Base-by-base conservation (phyloP, 2,888 invertebrate genomes). In the Leptinotarsa juncta region DNA sequence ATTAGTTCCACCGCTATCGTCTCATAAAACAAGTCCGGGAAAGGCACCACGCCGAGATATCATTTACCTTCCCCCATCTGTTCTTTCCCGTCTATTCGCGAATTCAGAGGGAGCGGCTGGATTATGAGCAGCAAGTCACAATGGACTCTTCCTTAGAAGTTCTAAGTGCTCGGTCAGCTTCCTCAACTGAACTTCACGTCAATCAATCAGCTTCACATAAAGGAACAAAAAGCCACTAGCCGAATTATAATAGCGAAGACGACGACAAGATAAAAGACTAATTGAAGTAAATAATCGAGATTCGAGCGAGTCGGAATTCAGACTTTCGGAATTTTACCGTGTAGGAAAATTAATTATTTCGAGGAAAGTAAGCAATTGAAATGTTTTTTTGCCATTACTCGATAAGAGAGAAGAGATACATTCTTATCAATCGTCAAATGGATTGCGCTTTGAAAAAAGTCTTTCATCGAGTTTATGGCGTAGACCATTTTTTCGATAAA, bases 151-250 rank as follows among this genome's bases (percentile, higher is more conserved):
- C 57, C 57, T 42, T n/a, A 12, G 42, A 42, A 62, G 62, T 62
- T 62, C 16, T 62, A 12, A 62, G 62, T 62, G 62, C 62, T 62
- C 42, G 62, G 62, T 32, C 42, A 42, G 32, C 62, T 20, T 42
- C 32, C 32, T 62, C 62, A 16, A n/a, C 26, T 42, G 12, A 23
- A 57, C 57, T 26, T 26, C 42, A 62, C 42, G 62, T 62, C 62
- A 62, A 62, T 62, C 62, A 62, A 62, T 62, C 62, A 62, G 26
- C 32, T n/a, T 62, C 42, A 42, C 32, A 42, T 62, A 42, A 62
- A 62, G 42, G 62, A 62, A 62, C 62, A n/a, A 42, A 62, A 62
- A 32, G 16, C 16, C 62, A 57, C 18, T 18, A n/a, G 18, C 14
- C 7, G 62, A 62, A 62, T 32, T 42, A 10, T 20, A 32, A 42